These are phyloP conservation scores for Malurus elegans DNA, from an alignment of 2,113 vertebrate species.

Conservation along the genomic window DNA sequence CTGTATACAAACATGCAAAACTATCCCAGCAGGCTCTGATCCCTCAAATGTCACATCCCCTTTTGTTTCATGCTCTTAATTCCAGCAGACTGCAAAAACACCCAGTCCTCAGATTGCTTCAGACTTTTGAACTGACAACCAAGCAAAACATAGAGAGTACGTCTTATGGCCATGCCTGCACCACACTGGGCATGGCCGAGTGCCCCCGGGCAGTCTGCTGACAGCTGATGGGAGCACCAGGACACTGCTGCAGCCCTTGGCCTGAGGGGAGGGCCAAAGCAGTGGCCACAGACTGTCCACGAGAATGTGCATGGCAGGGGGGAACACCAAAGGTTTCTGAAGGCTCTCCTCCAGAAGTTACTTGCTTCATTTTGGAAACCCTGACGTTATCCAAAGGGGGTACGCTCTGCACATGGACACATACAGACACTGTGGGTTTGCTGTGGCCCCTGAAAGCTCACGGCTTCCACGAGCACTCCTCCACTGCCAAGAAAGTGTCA, in stretches of 20 bases:
- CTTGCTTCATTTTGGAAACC: neutral
- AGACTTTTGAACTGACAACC: neutral
- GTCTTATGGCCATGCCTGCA: neutral
- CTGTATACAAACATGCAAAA: neutral
- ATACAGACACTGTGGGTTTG: fast-evolving
- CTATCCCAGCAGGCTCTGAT: neutral
- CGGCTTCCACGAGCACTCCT: fast-evolving
- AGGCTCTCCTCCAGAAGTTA: neutral
- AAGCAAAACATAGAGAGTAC: neutral
- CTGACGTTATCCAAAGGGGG: neutral
- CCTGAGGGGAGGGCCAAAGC: neutral
- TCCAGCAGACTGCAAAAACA: neutral
- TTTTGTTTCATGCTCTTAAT: neutral
- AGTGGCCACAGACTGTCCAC: fast-evolving
- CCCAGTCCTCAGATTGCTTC: neutral
- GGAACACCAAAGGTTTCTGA: neutral
- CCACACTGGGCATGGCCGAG: fast-evolving
- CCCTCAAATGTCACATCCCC: neutral
- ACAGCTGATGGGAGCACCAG: neutral
- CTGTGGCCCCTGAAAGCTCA: neutral
- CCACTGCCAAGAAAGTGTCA: neutral
- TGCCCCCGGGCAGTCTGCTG: neutral
- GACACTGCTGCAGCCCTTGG: neutral
- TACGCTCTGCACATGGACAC: fast-evolving
- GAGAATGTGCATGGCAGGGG: fast-evolving